These are phyloP conservation scores for Lacerta viridis DNA, from an alignment of 2,797 vertebrate species.

Conservation along the genomic window DNA sequence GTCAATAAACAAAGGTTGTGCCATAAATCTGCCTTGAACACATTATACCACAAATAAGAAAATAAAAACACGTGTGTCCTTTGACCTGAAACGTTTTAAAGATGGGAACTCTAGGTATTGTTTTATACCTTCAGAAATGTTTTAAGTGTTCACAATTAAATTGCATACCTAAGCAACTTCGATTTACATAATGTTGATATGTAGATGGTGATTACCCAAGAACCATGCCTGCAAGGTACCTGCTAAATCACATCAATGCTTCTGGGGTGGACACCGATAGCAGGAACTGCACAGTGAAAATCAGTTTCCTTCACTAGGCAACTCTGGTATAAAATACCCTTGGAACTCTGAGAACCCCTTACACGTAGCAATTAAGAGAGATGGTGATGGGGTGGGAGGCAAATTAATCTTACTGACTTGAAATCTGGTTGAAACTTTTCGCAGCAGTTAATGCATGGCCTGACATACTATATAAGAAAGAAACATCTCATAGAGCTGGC, in stretches of 20 bases:
- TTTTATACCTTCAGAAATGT: conserved; percentile 76
- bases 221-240: conserved; percentile 79
- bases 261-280: conserved; percentile 73
- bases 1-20: conserved; percentile 87
- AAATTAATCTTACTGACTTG: neutral
- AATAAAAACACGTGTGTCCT: conserved; percentile 88
- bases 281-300: conserved; percentile 64
- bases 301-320: conserved; percentile 68
- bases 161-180: conserved; percentile 78
- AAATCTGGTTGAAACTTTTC: neutral
- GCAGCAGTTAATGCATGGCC: conserved; percentile 24
- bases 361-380: conserved; percentile 66
- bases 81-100: conserved; percentile 82
- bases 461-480: neutral
- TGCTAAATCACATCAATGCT: conserved; percentile 77
- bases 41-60: conserved; percentile 86
- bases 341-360: conserved; percentile 61
- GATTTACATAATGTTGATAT: conserved; percentile 79
- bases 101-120: conserved; percentile 80
- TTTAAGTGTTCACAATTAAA: conserved; percentile 78
- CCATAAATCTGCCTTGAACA: conserved; percentile 88
- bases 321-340: conserved; percentile 67
- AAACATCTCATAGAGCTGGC: neutral
- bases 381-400: neutral
- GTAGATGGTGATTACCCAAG: conserved; percentile 76